Evolutionary conservation across 2,797 vertebrate species (phyloP).

Genomic region (Hephaestus fuliginosus): DNA sequence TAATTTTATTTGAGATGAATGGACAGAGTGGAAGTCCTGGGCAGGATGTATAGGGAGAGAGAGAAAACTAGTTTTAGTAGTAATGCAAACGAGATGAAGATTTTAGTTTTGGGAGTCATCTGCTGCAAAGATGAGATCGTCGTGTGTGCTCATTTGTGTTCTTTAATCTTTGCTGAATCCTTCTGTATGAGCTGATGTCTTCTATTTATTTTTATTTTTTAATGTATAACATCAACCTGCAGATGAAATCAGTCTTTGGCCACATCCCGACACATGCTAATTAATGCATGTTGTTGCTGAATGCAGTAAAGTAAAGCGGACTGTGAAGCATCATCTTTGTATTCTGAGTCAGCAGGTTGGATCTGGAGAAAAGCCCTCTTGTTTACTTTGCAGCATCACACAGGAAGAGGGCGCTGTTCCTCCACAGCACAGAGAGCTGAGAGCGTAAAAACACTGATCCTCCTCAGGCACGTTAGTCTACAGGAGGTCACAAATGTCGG

Average conservation of each 20-base stretch:
- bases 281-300: neutral
- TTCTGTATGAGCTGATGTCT: neutral
- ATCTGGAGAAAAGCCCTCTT: neutral
- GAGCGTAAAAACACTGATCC: neutral
- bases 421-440: accelerated
- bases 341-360: neutral
- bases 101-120: neutral
- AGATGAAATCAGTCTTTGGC: no score
- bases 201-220: neutral
- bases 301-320: no score
- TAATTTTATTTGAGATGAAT: no score
- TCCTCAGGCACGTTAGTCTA: neutral
- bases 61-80: no score
- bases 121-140: no score
- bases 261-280: neutral
- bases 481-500: no score
- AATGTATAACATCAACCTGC: neutral
- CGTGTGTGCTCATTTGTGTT: no score
- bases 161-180: neutral
- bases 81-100: neutral
- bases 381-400: neutral
- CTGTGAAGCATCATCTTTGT: neutral
- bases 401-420: slow-evolving; percentile 53
- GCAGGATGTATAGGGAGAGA: no score
- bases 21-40: no score